Evolutionary conservation across 53 echinoderm and acorn worm species (phyloP), one percentile per base, ranked within the genome.

Genomic region (Apostichopus leukothele): DNA sequence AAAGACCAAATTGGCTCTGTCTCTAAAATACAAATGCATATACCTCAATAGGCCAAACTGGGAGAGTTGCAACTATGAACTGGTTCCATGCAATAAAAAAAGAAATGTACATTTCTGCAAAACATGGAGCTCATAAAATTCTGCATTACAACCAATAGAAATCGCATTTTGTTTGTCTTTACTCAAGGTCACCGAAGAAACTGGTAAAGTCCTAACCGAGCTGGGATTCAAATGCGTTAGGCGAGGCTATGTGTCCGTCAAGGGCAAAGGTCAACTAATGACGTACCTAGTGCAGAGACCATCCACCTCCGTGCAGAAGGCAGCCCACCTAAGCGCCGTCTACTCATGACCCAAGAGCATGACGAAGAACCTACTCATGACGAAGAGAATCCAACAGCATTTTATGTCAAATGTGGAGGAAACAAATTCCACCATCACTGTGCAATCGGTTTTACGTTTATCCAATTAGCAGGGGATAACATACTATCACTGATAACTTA

Each of bases 261-360:
- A 98, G 74, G 98, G 98, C 13, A 98, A 98, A 86, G 98, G 98
- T 53, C 90, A 98, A 25, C 89, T 98, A 18, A 92, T 92, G 86
- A 96, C 98, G 20, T 98, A 90, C 83, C 83, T 95, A 13, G 98
- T 98, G 53, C 91, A 92, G 25, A 86, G 95, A 74, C 87, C 95
- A 20, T 67, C 67, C 21, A 67, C 85, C 26, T 67, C 66, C 12
- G 67, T 63, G 9, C 67, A 85, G 85, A 85, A 85, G 50, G 66
- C 67, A 23, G 85, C 85, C 60, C 85, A 85, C 67, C 27, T 85
- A 9, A 67, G 85, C 50, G 85, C 67, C 10, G 85, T 63, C 18
- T 85, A 85, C 85, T 67, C 81, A 4, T 81, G 81, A 85, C 27
- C 18, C 18, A 6, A 26, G 8, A 25, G 78, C 8, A 83, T 74